These are phyloP conservation scores for Entomyzon cyanotis DNA, from an alignment of 2,113 vertebrate genomes.

Conservation along the genomic window DNA sequence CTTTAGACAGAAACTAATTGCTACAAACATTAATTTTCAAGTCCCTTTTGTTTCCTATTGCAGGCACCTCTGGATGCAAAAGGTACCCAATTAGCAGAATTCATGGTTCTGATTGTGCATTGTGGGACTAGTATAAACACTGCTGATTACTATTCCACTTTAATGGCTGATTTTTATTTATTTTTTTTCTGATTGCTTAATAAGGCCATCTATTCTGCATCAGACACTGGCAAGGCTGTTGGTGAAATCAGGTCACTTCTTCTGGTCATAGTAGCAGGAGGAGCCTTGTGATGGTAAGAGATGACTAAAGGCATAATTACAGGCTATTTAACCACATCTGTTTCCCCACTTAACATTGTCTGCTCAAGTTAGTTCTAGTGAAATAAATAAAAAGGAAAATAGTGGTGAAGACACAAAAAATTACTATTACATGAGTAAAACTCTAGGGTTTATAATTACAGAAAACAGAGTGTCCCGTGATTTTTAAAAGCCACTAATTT, in stretches of 20 bases:
- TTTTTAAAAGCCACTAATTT: slow-evolving; percentile 79
- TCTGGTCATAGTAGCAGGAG: slow-evolving; percentile 79
- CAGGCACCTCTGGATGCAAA: slow-evolving; percentile 81
- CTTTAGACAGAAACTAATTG: slow-evolving; percentile 82
- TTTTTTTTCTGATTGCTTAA: slow-evolving; percentile 83
- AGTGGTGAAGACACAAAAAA: slow-evolving; percentile 76
- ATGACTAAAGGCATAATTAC: slow-evolving; percentile 83
- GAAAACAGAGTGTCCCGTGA: slow-evolving; percentile 75
- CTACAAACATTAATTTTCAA: slow-evolving; percentile 83
- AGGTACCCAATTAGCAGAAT: slow-evolving; percentile 86
- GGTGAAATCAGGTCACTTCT: slow-evolving; percentile 83
- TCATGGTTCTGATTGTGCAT: slow-evolving; percentile 86
- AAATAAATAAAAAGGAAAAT: slow-evolving; percentile 81
- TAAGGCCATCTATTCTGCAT: slow-evolving; percentile 80
- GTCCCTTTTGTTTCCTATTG: slow-evolving; percentile 79
- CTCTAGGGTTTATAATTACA: slow-evolving; percentile 79
- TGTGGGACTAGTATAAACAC: slow-evolving; percentile 82
- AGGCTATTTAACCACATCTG: slow-evolving; percentile 79
- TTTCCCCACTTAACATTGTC: slow-evolving; percentile 84
- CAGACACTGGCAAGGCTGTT: slow-evolving; percentile 76
- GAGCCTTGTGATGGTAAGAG: slow-evolving; percentile 76
- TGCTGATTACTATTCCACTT: slow-evolving; percentile 80
- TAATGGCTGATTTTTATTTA: slow-evolving; percentile 72
- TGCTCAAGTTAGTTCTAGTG: slow-evolving; percentile 81
- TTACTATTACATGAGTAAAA: slow-evolving; percentile 73